These are phyloP conservation scores for Poeciliopsis gracilis DNA, from an alignment of 2,797 vertebrate genomes.

Conservation along the genomic window DNA sequence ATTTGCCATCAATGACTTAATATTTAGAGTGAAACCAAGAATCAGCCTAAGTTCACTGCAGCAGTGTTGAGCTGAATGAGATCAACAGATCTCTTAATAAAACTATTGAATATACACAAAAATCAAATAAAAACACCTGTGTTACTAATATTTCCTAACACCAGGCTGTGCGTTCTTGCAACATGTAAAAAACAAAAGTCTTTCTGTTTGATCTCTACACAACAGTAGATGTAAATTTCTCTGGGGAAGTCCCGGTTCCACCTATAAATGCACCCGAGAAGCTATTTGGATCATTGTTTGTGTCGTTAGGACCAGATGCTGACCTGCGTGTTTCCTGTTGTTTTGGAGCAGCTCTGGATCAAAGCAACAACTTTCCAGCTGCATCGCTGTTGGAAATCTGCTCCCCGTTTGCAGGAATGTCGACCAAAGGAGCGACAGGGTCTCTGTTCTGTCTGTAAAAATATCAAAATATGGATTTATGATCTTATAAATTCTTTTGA, in stretches of 20 bases:
- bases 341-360: neutral
- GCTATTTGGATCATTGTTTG: neutral
- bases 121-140: neutral
- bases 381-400: constrained; percentile 17
- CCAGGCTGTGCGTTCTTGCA: neutral
- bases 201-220: neutral
- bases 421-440: neutral
- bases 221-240: neutral
- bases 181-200: neutral
- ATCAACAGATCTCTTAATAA: neutral
- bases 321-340: neutral
- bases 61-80: neutral
- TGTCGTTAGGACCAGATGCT: neutral
- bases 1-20: neutral
- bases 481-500: constrained; percentile 28
- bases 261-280: neutral
- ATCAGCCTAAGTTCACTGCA: neutral
- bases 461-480: constrained; percentile 27
- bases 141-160: neutral
- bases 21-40: neutral
- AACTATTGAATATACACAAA: neutral
- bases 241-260: neutral
- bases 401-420: constrained; percentile 31
- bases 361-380: constrained; percentile 10
- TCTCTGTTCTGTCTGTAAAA: neutral